Conservation (phyloP, 2,113 vertebrate genomes). For the Archocentrus centrarchus region DNA sequence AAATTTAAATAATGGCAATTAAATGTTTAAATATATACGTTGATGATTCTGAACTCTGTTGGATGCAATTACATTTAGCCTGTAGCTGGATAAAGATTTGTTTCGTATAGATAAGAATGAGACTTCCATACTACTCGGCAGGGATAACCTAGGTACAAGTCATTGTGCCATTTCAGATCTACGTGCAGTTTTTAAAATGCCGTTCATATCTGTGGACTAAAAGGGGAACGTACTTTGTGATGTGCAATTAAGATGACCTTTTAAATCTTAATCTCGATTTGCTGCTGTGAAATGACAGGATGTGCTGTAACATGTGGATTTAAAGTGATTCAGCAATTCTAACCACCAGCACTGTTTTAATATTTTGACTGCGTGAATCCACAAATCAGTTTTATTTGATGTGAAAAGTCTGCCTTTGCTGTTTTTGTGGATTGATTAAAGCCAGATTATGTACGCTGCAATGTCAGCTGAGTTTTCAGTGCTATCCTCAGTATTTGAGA, state of each 20-base stretch:
- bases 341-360: constrained; percentile 19
- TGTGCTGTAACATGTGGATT: constrained; percentile 40
- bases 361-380: background rate
- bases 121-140: constrained; percentile 29
- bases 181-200: constrained; percentile 25
- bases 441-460: background rate
- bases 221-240: background rate
- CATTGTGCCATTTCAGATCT: background rate
- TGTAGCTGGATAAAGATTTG: background rate
- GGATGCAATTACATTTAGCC: background rate
- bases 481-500: background rate
- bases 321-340: constrained; percentile 15
- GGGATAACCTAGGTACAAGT: constrained; percentile 27
- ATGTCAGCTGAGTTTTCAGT: constrained; percentile 2
- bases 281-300: constrained; percentile 10
- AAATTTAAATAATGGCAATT: background rate
- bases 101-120: background rate
- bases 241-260: background rate
- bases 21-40: background rate
- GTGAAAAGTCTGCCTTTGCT: constrained; percentile 4
- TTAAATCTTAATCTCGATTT: constrained; percentile 14
- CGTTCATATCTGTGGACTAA: background rate
- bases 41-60: too few relatives aligned
- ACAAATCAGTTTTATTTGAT: background rate
- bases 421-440: constrained; percentile 26